phyloP scores from a whole-genome alignment of 2,113 vertebrate genomes.

The Odontophorus gujanensis region DNA sequence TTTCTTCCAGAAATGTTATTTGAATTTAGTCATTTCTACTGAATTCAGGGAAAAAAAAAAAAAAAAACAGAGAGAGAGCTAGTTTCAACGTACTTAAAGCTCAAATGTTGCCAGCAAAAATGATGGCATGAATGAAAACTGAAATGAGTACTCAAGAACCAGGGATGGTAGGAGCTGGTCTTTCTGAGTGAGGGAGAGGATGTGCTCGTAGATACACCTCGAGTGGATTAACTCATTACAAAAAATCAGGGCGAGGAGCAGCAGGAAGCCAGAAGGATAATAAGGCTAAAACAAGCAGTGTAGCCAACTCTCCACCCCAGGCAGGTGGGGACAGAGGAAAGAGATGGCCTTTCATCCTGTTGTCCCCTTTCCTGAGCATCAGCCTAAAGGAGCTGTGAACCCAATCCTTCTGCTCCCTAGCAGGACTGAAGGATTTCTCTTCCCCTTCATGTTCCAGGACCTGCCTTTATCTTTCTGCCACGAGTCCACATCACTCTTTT shows the following conservation, averaged over 20 bases:
- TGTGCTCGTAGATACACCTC: not conserved
- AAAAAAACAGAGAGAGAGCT: not conserved
- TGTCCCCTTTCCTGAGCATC: not conserved
- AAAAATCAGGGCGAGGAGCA: not conserved
- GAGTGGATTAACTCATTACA: not conserved
- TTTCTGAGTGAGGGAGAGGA: not conserved
- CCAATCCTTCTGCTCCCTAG: not conserved
- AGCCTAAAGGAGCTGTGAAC: not conserved
- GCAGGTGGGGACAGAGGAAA: not conserved
- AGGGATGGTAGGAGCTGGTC: not conserved
- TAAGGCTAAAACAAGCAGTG: not conserved
- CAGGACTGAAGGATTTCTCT: not conserved
- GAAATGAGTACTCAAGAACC: not conserved
- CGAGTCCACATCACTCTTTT: not conserved
- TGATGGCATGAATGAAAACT: fast-evolving
- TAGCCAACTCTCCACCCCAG: not conserved
- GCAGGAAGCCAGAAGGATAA: not conserved
- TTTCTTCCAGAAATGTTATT: not conserved
- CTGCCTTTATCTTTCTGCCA: not conserved
- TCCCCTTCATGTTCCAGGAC: not conserved
- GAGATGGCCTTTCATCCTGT: not conserved
- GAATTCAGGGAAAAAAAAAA: not conserved
- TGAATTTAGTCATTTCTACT: not conserved
- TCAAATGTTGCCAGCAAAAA: not conserved
- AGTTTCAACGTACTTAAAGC: not conserved